phyloP scores from a whole-genome alignment of 2,888 invertebrate species.

The Drosophila melanosoma region DNA sequence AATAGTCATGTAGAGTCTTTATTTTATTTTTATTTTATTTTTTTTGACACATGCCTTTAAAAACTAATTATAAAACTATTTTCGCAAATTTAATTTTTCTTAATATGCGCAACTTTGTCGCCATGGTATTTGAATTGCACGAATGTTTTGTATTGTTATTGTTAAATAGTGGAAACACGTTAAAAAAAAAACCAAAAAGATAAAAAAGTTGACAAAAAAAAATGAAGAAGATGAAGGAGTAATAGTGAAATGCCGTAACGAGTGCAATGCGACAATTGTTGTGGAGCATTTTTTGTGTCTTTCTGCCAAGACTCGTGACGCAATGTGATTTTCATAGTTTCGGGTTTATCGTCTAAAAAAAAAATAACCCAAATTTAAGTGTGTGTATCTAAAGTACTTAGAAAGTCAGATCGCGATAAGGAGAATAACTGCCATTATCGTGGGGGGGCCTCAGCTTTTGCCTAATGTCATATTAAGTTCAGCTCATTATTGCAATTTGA shows the following conservation, averaged over 20 bases:
- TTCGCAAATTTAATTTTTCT: slow-evolving; percentile 52
- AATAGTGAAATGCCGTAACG: slow-evolving; percentile 65
- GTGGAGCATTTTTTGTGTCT: slow-evolving; percentile 41
- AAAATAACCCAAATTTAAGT: slow-evolving; percentile 26
- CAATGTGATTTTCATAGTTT: slow-evolving; percentile 35
- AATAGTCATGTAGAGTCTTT: slow-evolving; percentile 23
- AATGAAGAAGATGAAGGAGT: slow-evolving; percentile 7
- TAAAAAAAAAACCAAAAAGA: slow-evolving; percentile 9
- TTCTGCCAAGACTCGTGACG: slow-evolving; percentile 34
- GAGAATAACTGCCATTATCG: slow-evolving; percentile 6
- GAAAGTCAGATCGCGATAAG: slow-evolving; percentile 51
- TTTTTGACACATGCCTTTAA: slow-evolving; percentile 20
- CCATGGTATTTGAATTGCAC: slow-evolving; percentile 35
- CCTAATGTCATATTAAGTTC: slow-evolving; percentile 8
- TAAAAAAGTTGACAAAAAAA: slow-evolving; percentile 2
- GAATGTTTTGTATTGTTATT: slow-evolving; percentile 44
- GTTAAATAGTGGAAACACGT: slow-evolving; percentile 46
- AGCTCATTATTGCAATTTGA: slow-evolving; percentile 7
- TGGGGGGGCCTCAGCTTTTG: slow-evolving; percentile 2
- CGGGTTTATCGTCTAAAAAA: slow-evolving; percentile 3
- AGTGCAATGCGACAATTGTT: slow-evolving; percentile 73
- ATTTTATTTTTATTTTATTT: slow-evolving; percentile 3
- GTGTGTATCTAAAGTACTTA: slow-evolving; percentile 5
- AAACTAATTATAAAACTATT: slow-evolving; percentile 34
- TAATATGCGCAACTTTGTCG: slow-evolving; percentile 41